These are phyloP conservation scores for Euzetes globulus DNA, from an alignment of 2,888 invertebrate genomes.

Conservation along the genomic window DNA sequence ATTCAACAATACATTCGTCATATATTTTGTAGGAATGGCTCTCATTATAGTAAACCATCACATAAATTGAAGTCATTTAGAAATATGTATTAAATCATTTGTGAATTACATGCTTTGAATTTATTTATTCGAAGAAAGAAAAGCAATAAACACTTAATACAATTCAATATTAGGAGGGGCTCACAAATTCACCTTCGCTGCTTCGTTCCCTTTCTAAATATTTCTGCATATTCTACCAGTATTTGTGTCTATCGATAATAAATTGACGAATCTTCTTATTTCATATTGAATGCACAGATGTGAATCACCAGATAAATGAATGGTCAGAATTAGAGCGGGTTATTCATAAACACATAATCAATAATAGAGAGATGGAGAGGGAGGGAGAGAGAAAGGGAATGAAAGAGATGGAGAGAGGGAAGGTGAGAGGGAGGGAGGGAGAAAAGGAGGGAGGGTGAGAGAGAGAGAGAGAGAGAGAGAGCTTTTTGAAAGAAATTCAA, in stretches of 20 bases:
- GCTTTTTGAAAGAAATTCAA: not conserved
- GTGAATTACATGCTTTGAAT: not conserved
- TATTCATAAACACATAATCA: conserved; percentile 4
- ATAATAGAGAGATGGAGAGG: not conserved
- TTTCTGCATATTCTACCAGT: not conserved
- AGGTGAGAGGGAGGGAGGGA: not conserved
- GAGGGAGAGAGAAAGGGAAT: not conserved
- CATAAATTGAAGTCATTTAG: not conserved
- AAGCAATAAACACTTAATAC: too few relatives aligned
- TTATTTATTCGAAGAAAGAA: too few relatives aligned
- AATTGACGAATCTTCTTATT: not conserved
- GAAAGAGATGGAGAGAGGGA: not conserved
- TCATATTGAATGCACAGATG: conserved; percentile 4
- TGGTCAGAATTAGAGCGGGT: not conserved
- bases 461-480: not conserved
- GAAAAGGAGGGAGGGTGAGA: not conserved
- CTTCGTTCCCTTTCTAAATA: not conserved
- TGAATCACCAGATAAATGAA: not conserved
- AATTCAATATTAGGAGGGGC: too few relatives aligned
- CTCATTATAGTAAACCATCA: not conserved
- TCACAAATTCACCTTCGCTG: not conserved
- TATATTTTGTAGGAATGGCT: not conserved
- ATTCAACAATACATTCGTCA: too few relatives aligned
- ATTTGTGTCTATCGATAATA: not conserved
- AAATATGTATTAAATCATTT: not conserved